A percentile compares a stretch with the other conserved stretches of the same genome.
These are phyloP conservation scores for Empis livida DNA, from an alignment of 2,888 invertebrate species.

Conservation along the genomic window DNA sequence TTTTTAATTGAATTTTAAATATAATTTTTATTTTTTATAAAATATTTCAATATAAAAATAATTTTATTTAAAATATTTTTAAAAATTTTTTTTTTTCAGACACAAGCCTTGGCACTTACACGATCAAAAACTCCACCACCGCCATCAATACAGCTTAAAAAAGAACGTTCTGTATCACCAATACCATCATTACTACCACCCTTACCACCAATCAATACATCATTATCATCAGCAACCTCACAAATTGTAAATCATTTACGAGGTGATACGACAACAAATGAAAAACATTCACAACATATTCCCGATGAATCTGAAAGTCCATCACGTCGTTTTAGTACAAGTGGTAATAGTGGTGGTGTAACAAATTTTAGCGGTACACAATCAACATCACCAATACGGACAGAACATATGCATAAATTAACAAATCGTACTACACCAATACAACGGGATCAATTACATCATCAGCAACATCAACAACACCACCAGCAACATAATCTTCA, in stretches of 20 bases:
- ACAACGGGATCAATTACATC: neutral
- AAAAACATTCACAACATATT: neutral
- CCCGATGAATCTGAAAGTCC: neutral
- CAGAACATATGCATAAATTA: neutral
- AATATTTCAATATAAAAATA: too few relatives aligned
- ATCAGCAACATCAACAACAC: conserved; percentile 7
- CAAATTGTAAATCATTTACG: neutral
- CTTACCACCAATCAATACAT: neutral
- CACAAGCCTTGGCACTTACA: conserved; percentile 53
- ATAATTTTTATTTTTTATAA: too few relatives aligned
- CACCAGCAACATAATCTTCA: conserved; percentile 11
- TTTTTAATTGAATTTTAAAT: too few relatives aligned
- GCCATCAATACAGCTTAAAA: conserved; percentile 19
- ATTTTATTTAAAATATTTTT: neutral
- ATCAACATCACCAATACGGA: neutral
- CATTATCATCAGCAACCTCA: conserved; percentile 5
- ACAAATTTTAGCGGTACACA: neutral
- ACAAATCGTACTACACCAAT: conserved; percentile 2
- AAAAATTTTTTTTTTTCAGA: conserved; percentile 36
- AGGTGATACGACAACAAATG: neutral
- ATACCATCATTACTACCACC: conserved; percentile 4
- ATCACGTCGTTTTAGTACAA: neutral
- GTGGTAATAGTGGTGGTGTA: neutral
- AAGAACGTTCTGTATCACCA: conserved; percentile 32
- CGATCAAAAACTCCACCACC: conserved; percentile 39